Evolutionary conservation across 2,888 invertebrate genomes (phyloP).

Genomic region (Norana najaformis): DNA sequence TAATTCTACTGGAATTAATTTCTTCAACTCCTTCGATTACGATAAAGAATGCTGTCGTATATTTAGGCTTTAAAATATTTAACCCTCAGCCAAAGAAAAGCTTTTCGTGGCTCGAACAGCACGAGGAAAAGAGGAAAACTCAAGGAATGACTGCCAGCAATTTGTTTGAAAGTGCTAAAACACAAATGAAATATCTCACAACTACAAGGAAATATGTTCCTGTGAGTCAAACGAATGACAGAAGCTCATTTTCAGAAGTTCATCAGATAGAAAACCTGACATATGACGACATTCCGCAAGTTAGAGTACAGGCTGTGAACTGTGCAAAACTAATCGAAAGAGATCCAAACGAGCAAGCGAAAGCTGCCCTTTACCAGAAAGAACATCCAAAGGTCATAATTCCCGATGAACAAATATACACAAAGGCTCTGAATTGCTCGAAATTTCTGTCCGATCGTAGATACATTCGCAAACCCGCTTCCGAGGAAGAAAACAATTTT

Average conservation of each 20-base stretch:
- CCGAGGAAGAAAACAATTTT: conserved; percentile 39
- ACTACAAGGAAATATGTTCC: neutral
- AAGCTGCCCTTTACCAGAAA: neutral
- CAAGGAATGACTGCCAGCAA: neutral
- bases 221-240: neutral
- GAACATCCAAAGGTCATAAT: neutral
- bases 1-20: neutral
- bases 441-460: neutral
- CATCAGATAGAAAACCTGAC: neutral
- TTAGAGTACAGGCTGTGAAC: neutral
- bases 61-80: neutral
- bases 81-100: neutral
- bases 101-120: neutral
- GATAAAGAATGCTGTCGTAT: neutral
- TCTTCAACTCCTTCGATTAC: neutral
- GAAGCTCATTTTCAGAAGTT: neutral
- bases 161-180: neutral
- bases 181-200: neutral
- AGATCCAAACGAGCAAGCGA: neutral
- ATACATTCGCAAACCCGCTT: conserved; percentile 31
- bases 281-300: conserved; percentile 22
- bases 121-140: neutral
- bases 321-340: conserved; percentile 21
- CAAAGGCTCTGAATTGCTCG: neutral
- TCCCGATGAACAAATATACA: neutral